Conservation (phyloP, 2,888 invertebrate species). For the Chaetogeoica ovagalla region DNA sequence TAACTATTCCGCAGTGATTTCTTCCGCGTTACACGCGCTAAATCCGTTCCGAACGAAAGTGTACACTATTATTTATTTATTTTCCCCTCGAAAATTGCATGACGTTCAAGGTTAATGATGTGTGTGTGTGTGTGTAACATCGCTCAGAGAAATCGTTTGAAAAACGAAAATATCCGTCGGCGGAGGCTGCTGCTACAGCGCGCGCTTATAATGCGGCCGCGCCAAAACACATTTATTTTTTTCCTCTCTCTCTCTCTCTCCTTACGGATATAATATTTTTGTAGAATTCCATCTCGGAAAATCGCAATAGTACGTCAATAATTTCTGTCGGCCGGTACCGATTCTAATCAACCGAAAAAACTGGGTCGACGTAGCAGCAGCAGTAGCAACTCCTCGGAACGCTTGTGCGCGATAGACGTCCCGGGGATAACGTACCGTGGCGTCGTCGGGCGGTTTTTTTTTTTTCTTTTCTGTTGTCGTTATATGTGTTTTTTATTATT, state of each 20-base stretch:
- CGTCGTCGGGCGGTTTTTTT: slow-evolving; percentile 6
- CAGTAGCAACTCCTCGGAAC: too few species aligned
- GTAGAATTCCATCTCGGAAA: slow-evolving; percentile 34
- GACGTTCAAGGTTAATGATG: slow-evolving; percentile 33
- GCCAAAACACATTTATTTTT: too few species aligned
- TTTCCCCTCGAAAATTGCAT: neutral
- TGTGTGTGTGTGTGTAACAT: too few species aligned
- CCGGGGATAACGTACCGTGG: slow-evolving; percentile 52
- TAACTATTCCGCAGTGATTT: neutral
- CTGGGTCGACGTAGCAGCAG: slow-evolving; percentile 22
- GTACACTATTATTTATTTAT: neutral
- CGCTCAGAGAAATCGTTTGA: slow-evolving; percentile 33
- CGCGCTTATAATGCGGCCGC: too few species aligned
- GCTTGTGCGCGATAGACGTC: neutral
- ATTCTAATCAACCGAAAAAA: slow-evolving; percentile 52
- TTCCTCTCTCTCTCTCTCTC: too few species aligned
- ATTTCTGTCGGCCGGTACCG: slow-evolving; percentile 44
- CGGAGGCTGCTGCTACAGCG: neutral
- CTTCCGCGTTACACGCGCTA: neutral
- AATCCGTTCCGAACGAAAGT: slow-evolving; percentile 30
- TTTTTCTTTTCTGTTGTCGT: too few species aligned
- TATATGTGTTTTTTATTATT: slow-evolving; percentile 22
- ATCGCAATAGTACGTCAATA: slow-evolving; percentile 15
- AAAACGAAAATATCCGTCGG: slow-evolving; percentile 33
- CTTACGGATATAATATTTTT: slow-evolving; percentile 3